These are phyloP conservation scores for Styela clava DNA, from an alignment of 23 tunicate species.

Conservation along the genomic window DNA sequence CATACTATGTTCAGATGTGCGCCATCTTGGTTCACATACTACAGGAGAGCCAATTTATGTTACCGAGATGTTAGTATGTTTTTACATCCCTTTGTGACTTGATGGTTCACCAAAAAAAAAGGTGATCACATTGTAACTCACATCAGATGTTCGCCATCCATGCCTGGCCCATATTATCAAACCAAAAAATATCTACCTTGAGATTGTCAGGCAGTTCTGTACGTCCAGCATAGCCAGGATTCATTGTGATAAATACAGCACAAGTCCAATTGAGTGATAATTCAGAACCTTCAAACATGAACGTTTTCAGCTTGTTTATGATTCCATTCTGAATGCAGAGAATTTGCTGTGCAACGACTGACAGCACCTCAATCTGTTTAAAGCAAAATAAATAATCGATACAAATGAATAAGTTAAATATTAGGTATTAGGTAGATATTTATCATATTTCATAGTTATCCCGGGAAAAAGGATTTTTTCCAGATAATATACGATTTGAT, in stretches of 20 bases:
- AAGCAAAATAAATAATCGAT: not conserved
- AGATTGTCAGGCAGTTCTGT: constrained; percentile 95
- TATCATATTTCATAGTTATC: not conserved
- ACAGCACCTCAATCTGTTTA: constrained; percentile 86
- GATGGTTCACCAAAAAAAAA: no score
- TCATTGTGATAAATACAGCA: constrained; percentile 98
- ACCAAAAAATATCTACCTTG: no score
- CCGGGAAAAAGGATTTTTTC: not conserved
- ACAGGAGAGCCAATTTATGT: no score
- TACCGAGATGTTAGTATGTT: no score
- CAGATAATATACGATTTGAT: not conserved
- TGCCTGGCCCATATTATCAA: no score
- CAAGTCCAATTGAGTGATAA: constrained; percentile 78
- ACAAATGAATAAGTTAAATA: not conserved
- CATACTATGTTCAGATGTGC: no score
- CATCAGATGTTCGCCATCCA: no score
- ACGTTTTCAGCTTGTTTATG: constrained; percentile 47
- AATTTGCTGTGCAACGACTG: constrained; percentile 98
- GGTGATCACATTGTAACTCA: no score
- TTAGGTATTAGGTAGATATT: no score
- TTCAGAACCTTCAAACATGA: constrained; percentile 88
- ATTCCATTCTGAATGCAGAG: constrained; percentile 96
- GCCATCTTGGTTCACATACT: no score
- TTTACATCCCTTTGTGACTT: no score
- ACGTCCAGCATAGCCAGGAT: constrained; percentile 97